Base-by-base conservation (phyloP, 2,888 invertebrate species). In the Aromia moschata region DNA sequence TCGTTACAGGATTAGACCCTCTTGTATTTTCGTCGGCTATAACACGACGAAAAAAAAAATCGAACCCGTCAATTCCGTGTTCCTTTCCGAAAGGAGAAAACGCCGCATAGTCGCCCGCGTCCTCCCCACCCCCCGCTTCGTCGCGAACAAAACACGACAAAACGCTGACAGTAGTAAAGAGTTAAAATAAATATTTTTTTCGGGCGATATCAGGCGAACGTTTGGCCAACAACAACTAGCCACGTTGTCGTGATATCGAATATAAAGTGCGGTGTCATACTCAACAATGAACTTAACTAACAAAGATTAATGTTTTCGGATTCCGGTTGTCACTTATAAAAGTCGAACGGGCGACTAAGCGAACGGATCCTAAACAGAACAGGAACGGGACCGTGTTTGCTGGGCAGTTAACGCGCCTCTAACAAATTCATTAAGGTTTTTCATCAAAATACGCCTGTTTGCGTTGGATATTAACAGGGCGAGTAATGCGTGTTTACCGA, bases 301-400 rank as follows among this genome's bases (percentile, higher is more conserved):
- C 74, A 72, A 75, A 73, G 74, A 75, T 75, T 74, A 74, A 75
- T 75, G 74, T 71, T 74, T 71, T 64, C 62, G 64, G 61, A 65
- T 68, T 62, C 57, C 62, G 69, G 70, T 71, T 70, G 70, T 70
- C 72, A 71, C 67, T 69, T 64, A 57, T 56, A 56, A 56, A n/a
- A 55, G 43, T 25, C 43, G 18, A 43, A 43, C 38, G 37, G 25
- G 45, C 51, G 18, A n/a, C n/a, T n/a, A n/a, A n/a, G n/a, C n/a
- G n/a, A n/a, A n/a, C n/a, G n/a, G n/a, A 17, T 44, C 43, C 25
- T 25, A 7, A 5, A 25, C 7, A 25, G 25, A 25, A 40, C 40
- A 17, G 17, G 17, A 40, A 40, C 40, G 16, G 40, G 16, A 16
- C 31, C 33, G 16, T 47, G 37, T 47, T 47, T 47, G 18, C 37